These are phyloP conservation scores for Dichetophora obliterata DNA, from an alignment of 2,888 invertebrate genomes.

Conservation along the genomic window DNA sequence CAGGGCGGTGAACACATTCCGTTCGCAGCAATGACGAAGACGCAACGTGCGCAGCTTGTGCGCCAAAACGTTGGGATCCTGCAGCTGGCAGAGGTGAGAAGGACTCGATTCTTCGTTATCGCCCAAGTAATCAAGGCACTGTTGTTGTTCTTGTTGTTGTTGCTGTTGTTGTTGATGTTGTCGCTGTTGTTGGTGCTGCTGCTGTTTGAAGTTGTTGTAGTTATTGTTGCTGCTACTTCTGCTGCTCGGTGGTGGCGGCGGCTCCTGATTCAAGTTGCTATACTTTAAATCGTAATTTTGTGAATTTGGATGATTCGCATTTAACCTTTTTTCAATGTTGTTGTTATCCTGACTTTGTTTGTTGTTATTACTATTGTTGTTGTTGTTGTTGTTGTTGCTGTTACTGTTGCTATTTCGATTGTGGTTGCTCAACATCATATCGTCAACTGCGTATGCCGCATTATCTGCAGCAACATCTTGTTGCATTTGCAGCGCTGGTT, in stretches of 20 bases:
- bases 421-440: constrained; percentile 39
- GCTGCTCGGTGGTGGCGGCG: constrained; percentile 39
- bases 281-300: constrained; percentile 41
- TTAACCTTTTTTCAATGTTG: constrained; percentile 46
- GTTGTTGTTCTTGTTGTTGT: constrained; percentile 69
- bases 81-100: constrained; percentile 75
- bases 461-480: constrained; percentile 18
- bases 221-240: constrained; percentile 40
- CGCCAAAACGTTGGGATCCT: constrained; percentile 75
- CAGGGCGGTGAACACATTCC: constrained; percentile 83
- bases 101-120: constrained; percentile 75
- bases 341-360: constrained; percentile 48
- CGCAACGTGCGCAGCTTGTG: constrained; percentile 79
- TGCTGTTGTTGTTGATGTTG: constrained; percentile 46
- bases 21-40: constrained; percentile 88
- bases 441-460: constrained; percentile 54
- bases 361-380: constrained; percentile 42
- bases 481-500: constrained; percentile 24
- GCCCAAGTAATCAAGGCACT: constrained; percentile 84
- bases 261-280: constrained; percentile 26
- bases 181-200: constrained; percentile 32
- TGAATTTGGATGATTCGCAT: constrained; percentile 24
- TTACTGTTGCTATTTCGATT: constrained; percentile 48
- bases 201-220: constrained; percentile 39
- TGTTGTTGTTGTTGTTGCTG: no score